A percentile compares a stretch with the other conserved stretches of the same genome.
These are phyloP conservation scores for Dipodomys ordii DNA, from an alignment of 2,113 vertebrate genomes.

Conservation along the genomic window DNA sequence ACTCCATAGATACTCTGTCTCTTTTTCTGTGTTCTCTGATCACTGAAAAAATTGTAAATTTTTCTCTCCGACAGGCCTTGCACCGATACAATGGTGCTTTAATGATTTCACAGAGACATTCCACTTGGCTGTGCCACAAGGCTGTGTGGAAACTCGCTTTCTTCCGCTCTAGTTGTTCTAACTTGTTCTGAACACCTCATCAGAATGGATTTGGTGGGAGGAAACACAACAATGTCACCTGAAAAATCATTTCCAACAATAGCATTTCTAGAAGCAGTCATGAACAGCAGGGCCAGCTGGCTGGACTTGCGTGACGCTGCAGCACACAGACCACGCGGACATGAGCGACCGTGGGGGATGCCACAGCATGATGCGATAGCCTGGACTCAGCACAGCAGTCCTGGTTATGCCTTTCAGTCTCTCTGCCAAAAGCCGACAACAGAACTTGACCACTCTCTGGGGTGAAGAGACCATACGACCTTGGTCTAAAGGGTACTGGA, in stretches of 20 bases:
- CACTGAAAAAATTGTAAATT: neutral
- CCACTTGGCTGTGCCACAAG: neutral
- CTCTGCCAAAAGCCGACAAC: neutral
- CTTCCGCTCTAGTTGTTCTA: neutral
- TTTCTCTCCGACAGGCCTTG: neutral
- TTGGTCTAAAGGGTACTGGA: neutral
- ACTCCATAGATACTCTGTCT: neutral
- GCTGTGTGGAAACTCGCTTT: neutral
- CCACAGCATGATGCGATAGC: rapidly evolving
- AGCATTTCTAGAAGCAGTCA: constrained; percentile 12
- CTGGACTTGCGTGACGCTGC: too few relatives aligned
- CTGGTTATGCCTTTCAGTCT: neutral
- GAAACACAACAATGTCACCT: constrained; percentile 15
- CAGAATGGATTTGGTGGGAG: neutral
- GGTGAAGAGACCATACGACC: neutral
- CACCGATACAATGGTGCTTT: too few relatives aligned
- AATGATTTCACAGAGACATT: neutral
- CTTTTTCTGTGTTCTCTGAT: neutral
- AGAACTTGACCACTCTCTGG: neutral
- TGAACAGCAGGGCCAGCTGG: neutral
- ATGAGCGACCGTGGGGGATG: too few relatives aligned
- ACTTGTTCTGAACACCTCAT: neutral
- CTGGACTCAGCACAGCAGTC: rapidly evolving
- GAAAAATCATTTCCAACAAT: neutral
- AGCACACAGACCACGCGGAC: too few relatives aligned